A percentile compares a stretch with the other conserved stretches of the same genome.
phyloP scores from a whole-genome alignment of 2,888 invertebrate genomes.

The Andrena praecox region DNA sequence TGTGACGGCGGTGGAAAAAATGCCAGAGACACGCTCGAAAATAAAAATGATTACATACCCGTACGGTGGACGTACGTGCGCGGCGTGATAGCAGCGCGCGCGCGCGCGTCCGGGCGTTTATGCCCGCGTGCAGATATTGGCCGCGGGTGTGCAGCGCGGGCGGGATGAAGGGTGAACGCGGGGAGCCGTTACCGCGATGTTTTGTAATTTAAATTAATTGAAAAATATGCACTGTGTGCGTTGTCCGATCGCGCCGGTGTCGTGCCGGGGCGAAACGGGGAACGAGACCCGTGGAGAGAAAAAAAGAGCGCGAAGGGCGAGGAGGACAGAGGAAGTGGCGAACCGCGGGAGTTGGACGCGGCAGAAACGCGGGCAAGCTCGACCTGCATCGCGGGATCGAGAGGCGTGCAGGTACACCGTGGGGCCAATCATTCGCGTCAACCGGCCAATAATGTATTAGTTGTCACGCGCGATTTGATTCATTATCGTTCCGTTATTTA shows the following conservation, averaged over 20 bases:
- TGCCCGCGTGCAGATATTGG: slow-evolving; percentile 64
- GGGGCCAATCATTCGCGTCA: slow-evolving; percentile 82
- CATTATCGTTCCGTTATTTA: slow-evolving; percentile 84
- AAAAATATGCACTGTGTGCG: slow-evolving; percentile 84
- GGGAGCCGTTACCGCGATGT: slow-evolving; percentile 79
- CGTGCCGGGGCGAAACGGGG: slow-evolving; percentile 61
- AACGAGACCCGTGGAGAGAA: slow-evolving; percentile 52
- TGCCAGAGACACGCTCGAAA: slow-evolving; percentile 68
- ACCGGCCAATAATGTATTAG: slow-evolving; percentile 83
- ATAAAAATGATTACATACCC: slow-evolving; percentile 79
- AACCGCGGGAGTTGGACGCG: slow-evolving; percentile 25
- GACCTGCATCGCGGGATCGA: slow-evolving; percentile 47
- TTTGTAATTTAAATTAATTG: slow-evolving; percentile 85
- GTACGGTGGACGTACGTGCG: slow-evolving; percentile 55
- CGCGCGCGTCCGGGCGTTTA: slow-evolving; percentile 53
- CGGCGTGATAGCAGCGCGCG: slow-evolving; percentile 59
- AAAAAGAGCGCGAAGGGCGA: slow-evolving; percentile 26
- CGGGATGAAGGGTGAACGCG: slow-evolving; percentile 50
- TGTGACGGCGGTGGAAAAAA: slow-evolving; percentile 61
- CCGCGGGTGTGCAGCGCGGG: slow-evolving; percentile 19
- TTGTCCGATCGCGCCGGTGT: slow-evolving; percentile 78
- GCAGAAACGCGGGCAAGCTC: slow-evolving; percentile 38
- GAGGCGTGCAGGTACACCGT: slow-evolving; percentile 62
- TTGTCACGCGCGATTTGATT: slow-evolving; percentile 83
- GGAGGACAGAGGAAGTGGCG: slow-evolving; percentile 12